Evolutionary conservation across 2,113 vertebrate genomes (phyloP), one percentile per base, ranked within the genome.

Genomic region (Myiagra hebetior): DNA sequence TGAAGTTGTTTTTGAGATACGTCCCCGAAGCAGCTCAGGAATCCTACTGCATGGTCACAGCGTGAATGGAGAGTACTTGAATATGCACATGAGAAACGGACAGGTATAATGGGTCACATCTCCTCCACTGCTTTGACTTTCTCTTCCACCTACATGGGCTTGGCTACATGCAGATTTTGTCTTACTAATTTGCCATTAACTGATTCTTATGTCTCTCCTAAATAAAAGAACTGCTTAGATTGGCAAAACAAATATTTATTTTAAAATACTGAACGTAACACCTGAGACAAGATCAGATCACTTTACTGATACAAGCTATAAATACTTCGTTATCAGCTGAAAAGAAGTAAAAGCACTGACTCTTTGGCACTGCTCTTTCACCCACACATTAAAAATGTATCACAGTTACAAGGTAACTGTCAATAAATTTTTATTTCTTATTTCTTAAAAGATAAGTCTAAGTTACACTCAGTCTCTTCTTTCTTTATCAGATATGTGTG

Each of bases 1-100:
- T 97, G 98, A 99, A 97, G 97, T 99, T 92, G 97, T 97, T 89
- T 98, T 99, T 98, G 99, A 99, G 97, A 97, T 99, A 93, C 99
- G 99, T 55, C 99, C 99, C 63, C 98, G 98, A 96, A 98, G 98
- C 97, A 98, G 97, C 41, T 98, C 99, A 4, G 99, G 98, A 55
- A 98, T 99, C 95, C 97, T 99, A 78, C 96, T 99, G 75, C 99
- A 99, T 6, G 97, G 98, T 46, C 98, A 97, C 95, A 97, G 98
- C 5, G 95, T 98, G 87, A 98, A 98, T 19, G 97, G 98, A 60
- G 98, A 99, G 41, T 99, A 98, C 85, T 82, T 99, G 85, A 99
- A 98, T 16, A 85, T 99, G 82, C 99, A 99, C 97, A 98, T 99
- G 83, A 98, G 98, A 93, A 97, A 98, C 30, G 98, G 98, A 68